These are phyloP conservation scores for Trogon surrucura DNA, from an alignment of 2,113 vertebrate species.

Conservation along the genomic window DNA sequence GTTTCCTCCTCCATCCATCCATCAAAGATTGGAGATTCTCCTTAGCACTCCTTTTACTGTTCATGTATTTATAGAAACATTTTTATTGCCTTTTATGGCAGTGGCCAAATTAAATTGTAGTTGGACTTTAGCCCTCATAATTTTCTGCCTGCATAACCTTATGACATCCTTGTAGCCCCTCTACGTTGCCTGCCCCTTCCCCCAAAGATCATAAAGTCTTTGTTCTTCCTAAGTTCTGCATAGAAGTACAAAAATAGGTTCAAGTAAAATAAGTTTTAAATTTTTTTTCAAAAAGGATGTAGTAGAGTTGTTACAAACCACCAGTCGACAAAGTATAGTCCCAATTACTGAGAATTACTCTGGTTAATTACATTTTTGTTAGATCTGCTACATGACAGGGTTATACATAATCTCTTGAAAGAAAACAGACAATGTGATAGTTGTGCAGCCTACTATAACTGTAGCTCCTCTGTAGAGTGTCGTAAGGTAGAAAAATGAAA, in stretches of 20 bases:
- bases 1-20: too few relatives aligned
- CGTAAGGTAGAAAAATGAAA: background rate
- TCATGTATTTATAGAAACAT: too few relatives aligned
- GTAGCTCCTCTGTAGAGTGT: background rate
- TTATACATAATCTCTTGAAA: background rate
- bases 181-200: too few relatives aligned
- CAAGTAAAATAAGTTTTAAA: background rate
- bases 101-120: too few relatives aligned
- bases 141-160: too few relatives aligned
- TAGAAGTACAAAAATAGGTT: background rate
- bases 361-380: background rate
- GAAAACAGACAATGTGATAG: background rate
- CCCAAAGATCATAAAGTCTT: too few relatives aligned
- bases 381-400: background rate
- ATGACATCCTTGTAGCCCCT: too few relatives aligned
- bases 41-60: too few relatives aligned
- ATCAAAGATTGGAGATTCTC: too few relatives aligned
- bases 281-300: background rate
- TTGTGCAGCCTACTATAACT: background rate
- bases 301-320: background rate
- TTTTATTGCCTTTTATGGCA: too few relatives aligned
- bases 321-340: background rate
- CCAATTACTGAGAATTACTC: background rate
- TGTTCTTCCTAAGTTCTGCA: background rate
- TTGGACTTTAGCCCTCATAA: too few relatives aligned